A percentile compares a stretch with the other conserved stretches of the same genome.
Conservation (phyloP, 2,888 invertebrate species). For the Chloroclysta siterata region DNA sequence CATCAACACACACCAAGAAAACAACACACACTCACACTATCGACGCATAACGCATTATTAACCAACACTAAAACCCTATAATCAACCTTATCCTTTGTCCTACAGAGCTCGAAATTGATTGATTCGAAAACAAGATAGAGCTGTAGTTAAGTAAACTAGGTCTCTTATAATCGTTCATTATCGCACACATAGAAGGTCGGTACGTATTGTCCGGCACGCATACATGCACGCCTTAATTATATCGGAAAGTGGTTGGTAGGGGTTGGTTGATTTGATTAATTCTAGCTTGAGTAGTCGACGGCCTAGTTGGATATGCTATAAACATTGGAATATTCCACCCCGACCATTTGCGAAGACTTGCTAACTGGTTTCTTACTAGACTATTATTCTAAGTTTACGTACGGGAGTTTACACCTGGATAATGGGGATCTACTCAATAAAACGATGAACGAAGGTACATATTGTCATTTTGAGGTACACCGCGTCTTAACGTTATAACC, state of each 20-base stretch:
- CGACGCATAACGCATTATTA: slow-evolving; percentile 54
- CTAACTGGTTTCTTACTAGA: slow-evolving; percentile 65
- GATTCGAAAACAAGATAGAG: slow-evolving; percentile 52
- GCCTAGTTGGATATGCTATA: slow-evolving; percentile 78
- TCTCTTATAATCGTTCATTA: slow-evolving; percentile 84
- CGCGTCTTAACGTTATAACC: too few species aligned
- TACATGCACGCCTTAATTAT: slow-evolving; percentile 82
- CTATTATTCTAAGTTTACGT: slow-evolving; percentile 34
- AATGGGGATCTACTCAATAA: too few species aligned
- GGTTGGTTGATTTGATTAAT: slow-evolving; percentile 85
- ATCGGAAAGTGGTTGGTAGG: slow-evolving; percentile 84
- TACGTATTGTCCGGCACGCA: slow-evolving; percentile 78
- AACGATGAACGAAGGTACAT: too few species aligned
- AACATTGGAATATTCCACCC: slow-evolving; percentile 77
- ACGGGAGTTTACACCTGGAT: slow-evolving; percentile 34
- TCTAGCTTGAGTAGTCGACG: slow-evolving; percentile 76
- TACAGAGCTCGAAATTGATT: slow-evolving; percentile 60
- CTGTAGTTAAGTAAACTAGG: slow-evolving; percentile 70
- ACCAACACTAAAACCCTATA: slow-evolving; percentile 61
- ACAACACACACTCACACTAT: slow-evolving; percentile 60
- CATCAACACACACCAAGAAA: slow-evolving; percentile 83
- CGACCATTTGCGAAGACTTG: slow-evolving; percentile 54
- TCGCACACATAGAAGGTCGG: slow-evolving; percentile 74
- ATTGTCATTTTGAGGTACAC: too few species aligned
- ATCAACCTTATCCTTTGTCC: slow-evolving; percentile 67